Conservation (phyloP, 2,797 vertebrate species). For the Sciurus carolinensis region DNA sequence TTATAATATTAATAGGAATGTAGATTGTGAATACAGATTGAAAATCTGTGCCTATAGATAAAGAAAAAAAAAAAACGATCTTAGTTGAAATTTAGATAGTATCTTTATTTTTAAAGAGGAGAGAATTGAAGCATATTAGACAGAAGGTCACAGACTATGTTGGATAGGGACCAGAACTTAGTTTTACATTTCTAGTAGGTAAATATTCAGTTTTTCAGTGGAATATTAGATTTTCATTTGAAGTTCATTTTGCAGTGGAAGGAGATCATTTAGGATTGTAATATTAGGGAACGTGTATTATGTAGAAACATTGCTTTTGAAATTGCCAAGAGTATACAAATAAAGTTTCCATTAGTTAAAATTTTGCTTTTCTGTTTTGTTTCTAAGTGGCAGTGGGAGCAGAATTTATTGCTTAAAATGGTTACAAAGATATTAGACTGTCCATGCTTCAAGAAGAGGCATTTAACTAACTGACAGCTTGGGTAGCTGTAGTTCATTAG, state of each 20-base stretch:
- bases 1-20: conserved; percentile 79
- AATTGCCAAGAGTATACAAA: conserved; percentile 32
- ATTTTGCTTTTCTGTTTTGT: conserved; percentile 46
- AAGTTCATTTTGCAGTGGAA: conserved; percentile 71
- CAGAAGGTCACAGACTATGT: conserved; percentile 74
- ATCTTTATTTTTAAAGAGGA: conserved; percentile 79
- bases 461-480: background rate
- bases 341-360: conserved; percentile 17
- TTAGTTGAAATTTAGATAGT: conserved; percentile 80
- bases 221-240: conserved; percentile 74
- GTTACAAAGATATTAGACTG: background rate
- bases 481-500: background rate
- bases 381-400: background rate
- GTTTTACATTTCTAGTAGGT: conserved; percentile 61
- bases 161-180: conserved; percentile 56
- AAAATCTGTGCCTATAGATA: conserved; percentile 81
- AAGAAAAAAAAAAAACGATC: conserved; percentile 69
- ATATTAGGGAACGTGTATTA: conserved; percentile 59
- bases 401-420: conserved; percentile 12
- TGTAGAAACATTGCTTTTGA: conserved; percentile 51
- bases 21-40: conserved; percentile 80
- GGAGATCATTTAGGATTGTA: conserved; percentile 57
- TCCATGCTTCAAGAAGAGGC: background rate
- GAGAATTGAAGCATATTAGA: conserved; percentile 77
- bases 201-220: conserved; percentile 55